These are phyloP conservation scores for Premnoplex brunnescens DNA, from an alignment of 2,797 vertebrate genomes.

Conservation along the genomic window DNA sequence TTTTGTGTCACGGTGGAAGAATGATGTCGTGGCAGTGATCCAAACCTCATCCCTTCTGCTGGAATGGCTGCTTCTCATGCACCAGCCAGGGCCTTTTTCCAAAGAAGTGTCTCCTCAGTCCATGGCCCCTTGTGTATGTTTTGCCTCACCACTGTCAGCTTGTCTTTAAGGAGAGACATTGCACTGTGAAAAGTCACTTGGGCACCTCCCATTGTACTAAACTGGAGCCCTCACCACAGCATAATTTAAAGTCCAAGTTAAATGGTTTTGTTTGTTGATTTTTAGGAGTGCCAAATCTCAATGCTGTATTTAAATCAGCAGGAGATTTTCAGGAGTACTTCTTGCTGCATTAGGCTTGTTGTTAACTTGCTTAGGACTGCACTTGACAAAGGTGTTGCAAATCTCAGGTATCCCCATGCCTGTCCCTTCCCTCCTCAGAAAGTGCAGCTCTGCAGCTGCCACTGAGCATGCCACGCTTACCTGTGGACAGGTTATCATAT, in stretches of 20 bases:
- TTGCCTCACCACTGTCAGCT: background rate
- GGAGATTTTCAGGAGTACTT: background rate
- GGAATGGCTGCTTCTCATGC: background rate
- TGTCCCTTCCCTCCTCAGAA: background rate
- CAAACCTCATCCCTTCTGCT: background rate
- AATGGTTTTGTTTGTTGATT: background rate
- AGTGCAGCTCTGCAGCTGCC: accelerated
- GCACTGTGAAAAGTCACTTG: background rate
- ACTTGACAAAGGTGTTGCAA: background rate
- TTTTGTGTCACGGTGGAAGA: background rate
- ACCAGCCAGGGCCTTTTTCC: background rate
- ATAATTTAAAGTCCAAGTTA: background rate
- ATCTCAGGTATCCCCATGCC: background rate
- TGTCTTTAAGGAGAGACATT: background rate
- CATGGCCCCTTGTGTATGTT: accelerated
- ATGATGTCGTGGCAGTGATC: background rate
- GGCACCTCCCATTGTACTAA: background rate
- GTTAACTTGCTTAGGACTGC: background rate
- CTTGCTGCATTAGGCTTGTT: background rate
- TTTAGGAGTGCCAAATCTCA: background rate
- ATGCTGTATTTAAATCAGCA: background rate
- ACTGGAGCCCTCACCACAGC: accelerated
- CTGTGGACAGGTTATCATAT: background rate
- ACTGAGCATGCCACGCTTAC: accelerated
- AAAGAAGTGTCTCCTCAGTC: background rate